Conservation (phyloP, 2,113 vertebrate genomes). For the Bubo blakistoni region DNA sequence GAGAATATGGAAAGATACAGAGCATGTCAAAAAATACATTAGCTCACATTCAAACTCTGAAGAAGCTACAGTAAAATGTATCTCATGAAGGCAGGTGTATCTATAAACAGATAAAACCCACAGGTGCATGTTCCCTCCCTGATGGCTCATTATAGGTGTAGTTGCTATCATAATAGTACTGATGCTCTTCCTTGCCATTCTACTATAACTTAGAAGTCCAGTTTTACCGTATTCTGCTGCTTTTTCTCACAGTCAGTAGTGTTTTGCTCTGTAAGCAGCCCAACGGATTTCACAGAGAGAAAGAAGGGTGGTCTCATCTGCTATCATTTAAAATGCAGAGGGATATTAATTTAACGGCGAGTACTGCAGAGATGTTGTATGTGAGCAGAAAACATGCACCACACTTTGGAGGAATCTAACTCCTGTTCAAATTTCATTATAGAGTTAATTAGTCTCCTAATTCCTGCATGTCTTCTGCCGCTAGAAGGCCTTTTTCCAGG, state of each 20-base stretch:
- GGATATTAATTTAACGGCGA: not conserved
- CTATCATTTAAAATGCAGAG: not conserved
- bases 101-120: not conserved
- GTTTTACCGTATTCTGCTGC: not conserved
- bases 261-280: not conserved
- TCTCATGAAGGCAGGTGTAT: not conserved
- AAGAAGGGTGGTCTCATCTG: not conserved
- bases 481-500: not conserved
- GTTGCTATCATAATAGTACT: not conserved
- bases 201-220: not conserved
- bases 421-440: not conserved
- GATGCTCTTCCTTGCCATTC: not conserved
- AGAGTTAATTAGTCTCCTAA: not conserved
- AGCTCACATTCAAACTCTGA: not conserved
- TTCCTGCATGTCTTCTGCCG: not conserved
- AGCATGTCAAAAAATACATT: not conserved
- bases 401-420: not conserved
- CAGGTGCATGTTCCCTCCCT: not conserved
- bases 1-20: not conserved
- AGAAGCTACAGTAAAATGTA: not conserved
- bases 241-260: not conserved
- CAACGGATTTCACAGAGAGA: not conserved
- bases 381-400: not conserved
- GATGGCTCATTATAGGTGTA: not conserved
- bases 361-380: not conserved